Percentiles rank a stretch among this genome's conserved stretches.
Evolutionary conservation across 1,140 invertebrate genomes (phyloP).

Genomic region (Drosophila athabasca): DNA sequence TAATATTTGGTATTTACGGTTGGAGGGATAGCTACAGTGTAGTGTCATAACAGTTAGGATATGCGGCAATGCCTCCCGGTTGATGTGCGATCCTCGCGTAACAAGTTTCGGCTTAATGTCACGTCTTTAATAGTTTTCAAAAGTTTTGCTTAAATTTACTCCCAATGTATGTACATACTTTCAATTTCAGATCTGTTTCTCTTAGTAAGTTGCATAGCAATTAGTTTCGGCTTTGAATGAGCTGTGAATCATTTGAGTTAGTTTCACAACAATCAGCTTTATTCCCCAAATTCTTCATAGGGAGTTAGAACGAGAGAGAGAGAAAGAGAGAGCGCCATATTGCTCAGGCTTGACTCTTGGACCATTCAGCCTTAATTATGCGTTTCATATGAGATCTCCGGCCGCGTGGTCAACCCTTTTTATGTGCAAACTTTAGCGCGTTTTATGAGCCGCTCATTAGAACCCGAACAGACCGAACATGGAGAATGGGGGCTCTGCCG

Average conservation of each 20-base stretch:
- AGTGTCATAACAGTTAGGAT: no score
- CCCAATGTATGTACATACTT: no score
- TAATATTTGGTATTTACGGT: no score
- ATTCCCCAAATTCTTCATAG: not conserved
- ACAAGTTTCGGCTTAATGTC: not conserved
- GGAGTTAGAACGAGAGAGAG: no score
- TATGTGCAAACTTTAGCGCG: slow-evolving; percentile 72
- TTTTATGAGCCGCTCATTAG: slow-evolving; percentile 76
- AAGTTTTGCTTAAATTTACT: slow-evolving; percentile 13
- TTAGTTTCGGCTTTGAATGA: no score
- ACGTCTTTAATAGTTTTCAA: slow-evolving; percentile 19
- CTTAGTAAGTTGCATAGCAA: no score
- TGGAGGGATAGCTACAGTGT: no score
- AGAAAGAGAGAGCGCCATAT: not conserved
- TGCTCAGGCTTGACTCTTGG: slow-evolving; percentile 3
- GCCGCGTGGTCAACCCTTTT: slow-evolving; percentile 36
- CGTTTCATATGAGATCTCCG: slow-evolving; percentile 23
- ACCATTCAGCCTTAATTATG: slow-evolving; percentile 46
- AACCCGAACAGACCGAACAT: slow-evolving; percentile 35
- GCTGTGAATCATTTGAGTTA: slow-evolving; percentile 2
- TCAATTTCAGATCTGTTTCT: no score
- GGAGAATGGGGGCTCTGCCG: slow-evolving; percentile 25
- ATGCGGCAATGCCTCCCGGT: no score
- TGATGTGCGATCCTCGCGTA: no score
- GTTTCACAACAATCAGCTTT: slow-evolving; percentile 3